Conservation (phyloP, 2,113 vertebrate genomes). For the Gorsachius goisagi region DNA sequence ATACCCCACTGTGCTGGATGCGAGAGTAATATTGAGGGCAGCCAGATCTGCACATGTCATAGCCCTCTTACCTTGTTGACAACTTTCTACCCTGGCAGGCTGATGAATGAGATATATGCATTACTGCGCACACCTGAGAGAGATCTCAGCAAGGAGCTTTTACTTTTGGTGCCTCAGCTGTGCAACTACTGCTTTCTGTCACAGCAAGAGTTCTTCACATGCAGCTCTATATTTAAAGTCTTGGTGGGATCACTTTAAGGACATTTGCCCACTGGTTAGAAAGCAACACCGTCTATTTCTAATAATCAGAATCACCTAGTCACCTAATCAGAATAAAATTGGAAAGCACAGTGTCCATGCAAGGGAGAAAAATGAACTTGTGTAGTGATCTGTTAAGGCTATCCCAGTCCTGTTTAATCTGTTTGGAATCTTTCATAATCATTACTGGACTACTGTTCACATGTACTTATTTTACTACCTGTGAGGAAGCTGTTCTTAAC, state of each 20-base stretch:
- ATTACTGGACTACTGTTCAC: not conserved
- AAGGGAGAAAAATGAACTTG: not conserved
- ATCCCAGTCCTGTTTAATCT: not conserved
- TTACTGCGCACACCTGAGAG: not conserved
- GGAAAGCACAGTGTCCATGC: not conserved
- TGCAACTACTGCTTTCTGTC: not conserved
- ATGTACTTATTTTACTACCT: not conserved
- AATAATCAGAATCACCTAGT: not conserved
- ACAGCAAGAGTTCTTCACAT: not conserved
- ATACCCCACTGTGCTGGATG: not conserved
- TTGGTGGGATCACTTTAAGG: not conserved
- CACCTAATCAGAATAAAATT: not conserved
- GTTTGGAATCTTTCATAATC: not conserved
- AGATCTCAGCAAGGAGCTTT: not conserved
- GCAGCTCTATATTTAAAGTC: not conserved
- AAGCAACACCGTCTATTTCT: not conserved
- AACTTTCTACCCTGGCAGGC: not conserved
- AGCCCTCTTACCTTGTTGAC: not conserved
- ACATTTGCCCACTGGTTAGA: not conserved
- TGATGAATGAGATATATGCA: not conserved
- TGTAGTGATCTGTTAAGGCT: not conserved
- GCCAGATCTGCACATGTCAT: not conserved
- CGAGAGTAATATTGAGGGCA: not conserved
- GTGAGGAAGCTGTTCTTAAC: not conserved
- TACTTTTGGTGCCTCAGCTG: not conserved